These are phyloP conservation scores for Zaprionus tsacasi DNA, from an alignment of 1,140 invertebrate species.

Conservation along the genomic window DNA sequence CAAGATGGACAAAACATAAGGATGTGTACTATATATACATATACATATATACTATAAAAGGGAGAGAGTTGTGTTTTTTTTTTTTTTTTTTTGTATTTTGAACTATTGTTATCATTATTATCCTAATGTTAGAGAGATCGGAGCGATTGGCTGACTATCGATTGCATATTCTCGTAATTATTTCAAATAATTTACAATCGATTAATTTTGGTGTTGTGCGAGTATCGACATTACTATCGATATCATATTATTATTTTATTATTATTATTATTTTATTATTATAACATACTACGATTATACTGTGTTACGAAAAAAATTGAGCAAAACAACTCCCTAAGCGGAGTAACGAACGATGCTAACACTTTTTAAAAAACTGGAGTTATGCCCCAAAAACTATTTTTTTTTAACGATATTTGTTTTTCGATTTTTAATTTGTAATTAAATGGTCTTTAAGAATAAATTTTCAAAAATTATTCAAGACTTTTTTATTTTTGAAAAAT, in stretches of 20 bases:
- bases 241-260: slow-evolving; percentile 27
- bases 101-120: slow-evolving; percentile 66
- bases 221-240: slow-evolving; percentile 28
- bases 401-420: too few species aligned
- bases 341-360: too few species aligned
- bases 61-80: background rate
- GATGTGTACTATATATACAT: slow-evolving; percentile 59
- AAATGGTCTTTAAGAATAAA: too few species aligned
- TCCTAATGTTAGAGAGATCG: slow-evolving; percentile 35
- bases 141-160: slow-evolving; percentile 22
- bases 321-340: too few species aligned
- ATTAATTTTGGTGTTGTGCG: slow-evolving; percentile 67
- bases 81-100: slow-evolving; percentile 43
- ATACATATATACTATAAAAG: slow-evolving; percentile 37
- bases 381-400: too few species aligned
- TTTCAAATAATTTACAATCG: slow-evolving; percentile 24
- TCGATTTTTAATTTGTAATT: too few species aligned
- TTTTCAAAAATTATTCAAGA: too few species aligned
- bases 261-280: slow-evolving; percentile 33
- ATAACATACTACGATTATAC: too few species aligned
- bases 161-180: slow-evolving; percentile 35
- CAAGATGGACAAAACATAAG: slow-evolving; percentile 24
- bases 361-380: too few species aligned
- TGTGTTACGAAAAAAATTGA: too few species aligned
- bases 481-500: too few species aligned